A percentile compares a stretch with the other conserved stretches of the same genome.
These are phyloP conservation scores for Forbesichthys papilliferus DNA, from an alignment of 2,113 vertebrate species.

Conservation along the genomic window DNA sequence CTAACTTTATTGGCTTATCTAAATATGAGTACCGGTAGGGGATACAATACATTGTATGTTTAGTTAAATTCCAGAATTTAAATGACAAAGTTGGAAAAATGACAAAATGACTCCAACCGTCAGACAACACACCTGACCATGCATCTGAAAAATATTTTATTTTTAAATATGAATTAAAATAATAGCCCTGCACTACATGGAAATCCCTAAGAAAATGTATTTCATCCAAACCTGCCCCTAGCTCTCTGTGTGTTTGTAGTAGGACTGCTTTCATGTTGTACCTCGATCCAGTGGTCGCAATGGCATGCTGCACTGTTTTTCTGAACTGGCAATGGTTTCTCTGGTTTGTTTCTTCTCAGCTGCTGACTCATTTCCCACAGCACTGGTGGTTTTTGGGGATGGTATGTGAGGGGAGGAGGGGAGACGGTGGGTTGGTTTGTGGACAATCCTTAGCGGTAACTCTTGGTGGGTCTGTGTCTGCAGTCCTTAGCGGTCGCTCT, in stretches of 20 bases:
- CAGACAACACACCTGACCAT: too few relatives aligned
- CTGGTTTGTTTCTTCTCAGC: slow-evolving; percentile 54
- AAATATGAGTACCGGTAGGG: too few relatives aligned
- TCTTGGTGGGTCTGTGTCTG: not conserved
- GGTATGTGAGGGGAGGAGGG: slow-evolving; percentile 33
- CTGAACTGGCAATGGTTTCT: slow-evolving; percentile 45
- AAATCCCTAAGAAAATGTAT: not conserved
- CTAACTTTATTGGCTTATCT: too few relatives aligned
- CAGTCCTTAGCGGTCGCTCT: too few relatives aligned
- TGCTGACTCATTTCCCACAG: slow-evolving; percentile 75
- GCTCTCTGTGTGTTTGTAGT: slow-evolving; percentile 51
- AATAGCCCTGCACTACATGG: too few relatives aligned
- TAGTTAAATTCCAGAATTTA: too few relatives aligned
- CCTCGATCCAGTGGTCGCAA: slow-evolving; percentile 33
- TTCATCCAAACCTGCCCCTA: slow-evolving; percentile 30
- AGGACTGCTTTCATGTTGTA: slow-evolving; percentile 22
- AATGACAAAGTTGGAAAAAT: too few relatives aligned
- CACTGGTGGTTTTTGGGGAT: slow-evolving; percentile 52
- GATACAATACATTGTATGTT: too few relatives aligned
- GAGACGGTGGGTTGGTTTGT: slow-evolving; percentile 44
- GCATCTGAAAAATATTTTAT: too few relatives aligned
- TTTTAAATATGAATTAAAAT: too few relatives aligned
- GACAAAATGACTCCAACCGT: too few relatives aligned
- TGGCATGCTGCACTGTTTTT: slow-evolving; percentile 17
- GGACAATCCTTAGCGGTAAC: slow-evolving; percentile 38